Percentiles rank a stretch among this genome's conserved stretches.
Conservation (phyloP, 2,888 invertebrate genomes). For the Pollenia labialis region DNA sequence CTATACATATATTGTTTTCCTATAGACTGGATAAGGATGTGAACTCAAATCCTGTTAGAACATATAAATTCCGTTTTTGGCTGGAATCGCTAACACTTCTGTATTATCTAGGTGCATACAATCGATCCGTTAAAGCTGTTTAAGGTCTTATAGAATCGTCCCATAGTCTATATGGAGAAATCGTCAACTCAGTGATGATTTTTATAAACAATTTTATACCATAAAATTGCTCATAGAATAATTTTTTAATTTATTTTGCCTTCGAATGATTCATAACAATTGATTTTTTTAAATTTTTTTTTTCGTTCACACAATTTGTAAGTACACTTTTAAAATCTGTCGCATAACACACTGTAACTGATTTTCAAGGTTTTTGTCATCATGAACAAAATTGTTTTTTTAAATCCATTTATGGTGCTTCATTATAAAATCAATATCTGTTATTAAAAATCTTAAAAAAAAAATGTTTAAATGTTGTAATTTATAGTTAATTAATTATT, state of each 20-base stretch:
- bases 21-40: too few relatives aligned
- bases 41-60: too few relatives aligned
- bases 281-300: conserved; percentile 5
- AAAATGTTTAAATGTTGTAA: not conserved
- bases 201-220: not conserved
- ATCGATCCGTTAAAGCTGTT: too few relatives aligned
- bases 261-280: conserved; percentile 45
- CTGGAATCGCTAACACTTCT: too few relatives aligned
- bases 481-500: too few relatives aligned
- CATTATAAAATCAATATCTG: conserved; percentile 45
- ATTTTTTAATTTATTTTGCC: not conserved
- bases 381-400: conserved; percentile 46
- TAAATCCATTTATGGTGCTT: conserved; percentile 36
- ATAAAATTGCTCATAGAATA: not conserved
- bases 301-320: conserved; percentile 10
- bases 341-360: conserved; percentile 6
- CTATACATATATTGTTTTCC: too few relatives aligned
- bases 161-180: too few relatives aligned
- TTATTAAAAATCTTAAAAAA: not conserved
- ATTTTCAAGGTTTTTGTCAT: conserved; percentile 51
- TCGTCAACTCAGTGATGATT: too few relatives aligned
- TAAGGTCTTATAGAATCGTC: too few relatives aligned
- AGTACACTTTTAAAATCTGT: not conserved
- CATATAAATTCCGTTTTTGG: too few relatives aligned
- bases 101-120: too few relatives aligned